phyloP scores from a whole-genome alignment of 2,888 invertebrate species.

The Ectemnius cavifrons region DNA sequence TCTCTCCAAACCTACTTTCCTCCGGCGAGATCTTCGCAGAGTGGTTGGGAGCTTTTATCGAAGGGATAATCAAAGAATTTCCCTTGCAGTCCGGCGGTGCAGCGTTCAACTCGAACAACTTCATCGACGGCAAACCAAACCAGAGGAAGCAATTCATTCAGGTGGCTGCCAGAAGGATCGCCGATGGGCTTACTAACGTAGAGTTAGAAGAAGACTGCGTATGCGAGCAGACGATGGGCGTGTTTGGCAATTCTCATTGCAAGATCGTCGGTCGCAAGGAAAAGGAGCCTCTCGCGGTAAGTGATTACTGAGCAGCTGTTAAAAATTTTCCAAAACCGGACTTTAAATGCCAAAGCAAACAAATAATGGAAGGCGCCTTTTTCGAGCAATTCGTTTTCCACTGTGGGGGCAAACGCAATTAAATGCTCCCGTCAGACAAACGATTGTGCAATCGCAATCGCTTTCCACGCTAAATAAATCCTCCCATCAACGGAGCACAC shows the following conservation, averaged over 20 bases:
- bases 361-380: too few relatives aligned
- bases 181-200: slow-evolving; percentile 66
- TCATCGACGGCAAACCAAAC: slow-evolving; percentile 79
- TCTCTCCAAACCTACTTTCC: too few relatives aligned
- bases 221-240: slow-evolving; percentile 67
- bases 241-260: slow-evolving; percentile 68
- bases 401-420: too few relatives aligned
- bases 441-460: too few relatives aligned
- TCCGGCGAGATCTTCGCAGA: too few relatives aligned
- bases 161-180: slow-evolving; percentile 75
- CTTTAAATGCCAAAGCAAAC: too few relatives aligned
- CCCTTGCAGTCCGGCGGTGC: slow-evolving; percentile 82
- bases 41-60: too few relatives aligned
- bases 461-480: too few relatives aligned
- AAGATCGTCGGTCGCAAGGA: slow-evolving; percentile 73
- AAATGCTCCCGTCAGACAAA: too few relatives aligned
- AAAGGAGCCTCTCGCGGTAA: slow-evolving; percentile 64
- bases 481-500: too few relatives aligned
- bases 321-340: too few relatives aligned
- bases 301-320: slow-evolving; percentile 10
- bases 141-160: slow-evolving; percentile 83
- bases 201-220: slow-evolving; percentile 75
- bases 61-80: not conserved
- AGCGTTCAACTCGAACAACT: slow-evolving; percentile 83
- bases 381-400: too few relatives aligned